Evolutionary conservation across 2,888 invertebrate genomes (phyloP).

Genomic region (Ramazzottius varieornatus): DNA sequence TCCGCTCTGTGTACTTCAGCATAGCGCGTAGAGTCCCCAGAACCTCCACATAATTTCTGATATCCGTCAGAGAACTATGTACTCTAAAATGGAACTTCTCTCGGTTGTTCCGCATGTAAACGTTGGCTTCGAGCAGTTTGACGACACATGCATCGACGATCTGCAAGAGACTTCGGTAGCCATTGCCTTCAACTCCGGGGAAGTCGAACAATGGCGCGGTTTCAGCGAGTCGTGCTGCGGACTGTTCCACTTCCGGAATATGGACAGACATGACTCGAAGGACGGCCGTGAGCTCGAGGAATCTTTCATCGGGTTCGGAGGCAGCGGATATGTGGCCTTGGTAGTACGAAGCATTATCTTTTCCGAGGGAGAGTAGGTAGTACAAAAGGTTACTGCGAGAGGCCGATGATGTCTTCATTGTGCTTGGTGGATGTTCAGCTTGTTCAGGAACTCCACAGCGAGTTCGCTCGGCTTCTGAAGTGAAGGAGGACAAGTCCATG

Average conservation of each 20-base stretch:
- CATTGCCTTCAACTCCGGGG: neutral
- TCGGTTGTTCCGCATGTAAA: neutral
- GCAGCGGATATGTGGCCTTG: neutral
- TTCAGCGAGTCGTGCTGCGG: neutral
- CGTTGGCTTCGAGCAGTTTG: neutral
- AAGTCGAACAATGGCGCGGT: neutral
- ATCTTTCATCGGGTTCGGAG: neutral
- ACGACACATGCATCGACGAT: neutral
- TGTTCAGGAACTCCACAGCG: too few species aligned
- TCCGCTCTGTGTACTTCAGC: neutral
- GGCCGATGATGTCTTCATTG: neutral
- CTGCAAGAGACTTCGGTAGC: neutral
- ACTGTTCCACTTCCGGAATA: neutral
- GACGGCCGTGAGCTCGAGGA: neutral
- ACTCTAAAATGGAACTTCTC: neutral
- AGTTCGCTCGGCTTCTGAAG: neutral
- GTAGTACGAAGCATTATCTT: neutral
- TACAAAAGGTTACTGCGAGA: neutral
- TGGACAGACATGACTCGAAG: neutral
- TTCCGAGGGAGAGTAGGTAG: neutral
- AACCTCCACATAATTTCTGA: neutral
- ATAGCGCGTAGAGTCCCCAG: neutral
- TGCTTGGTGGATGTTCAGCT: neutral
- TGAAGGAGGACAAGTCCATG: neutral
- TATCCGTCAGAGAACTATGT: neutral